These are phyloP conservation scores for Actinernus sp. DNA, from an alignment of 92 coral and sea anemone genomes.

Conservation along the genomic window DNA sequence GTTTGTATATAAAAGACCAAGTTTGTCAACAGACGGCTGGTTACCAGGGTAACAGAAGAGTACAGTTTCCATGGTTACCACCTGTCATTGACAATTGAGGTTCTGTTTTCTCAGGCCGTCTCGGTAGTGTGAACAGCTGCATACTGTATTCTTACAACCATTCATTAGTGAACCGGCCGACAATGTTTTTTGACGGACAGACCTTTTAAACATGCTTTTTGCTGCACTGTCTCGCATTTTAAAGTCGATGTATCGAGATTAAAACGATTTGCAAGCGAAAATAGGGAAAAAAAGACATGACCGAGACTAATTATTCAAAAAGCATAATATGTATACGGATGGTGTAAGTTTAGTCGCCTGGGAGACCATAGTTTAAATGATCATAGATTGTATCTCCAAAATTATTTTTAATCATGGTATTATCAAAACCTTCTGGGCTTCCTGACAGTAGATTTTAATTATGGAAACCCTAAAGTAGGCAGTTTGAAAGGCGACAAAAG, in stretches of 20 bases:
- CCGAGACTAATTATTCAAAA: no score
- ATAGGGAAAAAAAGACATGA: no score
- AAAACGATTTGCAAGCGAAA: no score
- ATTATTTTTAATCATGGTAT: constrained; percentile 1
- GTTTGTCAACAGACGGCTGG: no score
- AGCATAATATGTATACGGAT: no score
- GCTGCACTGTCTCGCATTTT: no score
- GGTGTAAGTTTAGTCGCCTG: background rate
- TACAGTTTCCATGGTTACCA: background rate
- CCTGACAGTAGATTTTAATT: background rate
- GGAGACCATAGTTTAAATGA: background rate
- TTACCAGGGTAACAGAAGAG: background rate
- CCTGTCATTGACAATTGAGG: background rate
- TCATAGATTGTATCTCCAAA: background rate
- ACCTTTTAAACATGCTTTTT: no score
- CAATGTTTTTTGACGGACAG: no score
- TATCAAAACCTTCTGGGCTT: background rate
- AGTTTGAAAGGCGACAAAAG: background rate
- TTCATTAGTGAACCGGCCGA: background rate
- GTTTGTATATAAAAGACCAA: no score
- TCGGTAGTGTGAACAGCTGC: constrained; percentile 1
- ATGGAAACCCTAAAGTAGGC: background rate
- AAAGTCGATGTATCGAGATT: no score
- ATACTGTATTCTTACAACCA: background rate
- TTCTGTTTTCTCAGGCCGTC: background rate